phyloP scores from a whole-genome alignment of 2,113 vertebrate species.

The Macroglossus sobrinus region DNA sequence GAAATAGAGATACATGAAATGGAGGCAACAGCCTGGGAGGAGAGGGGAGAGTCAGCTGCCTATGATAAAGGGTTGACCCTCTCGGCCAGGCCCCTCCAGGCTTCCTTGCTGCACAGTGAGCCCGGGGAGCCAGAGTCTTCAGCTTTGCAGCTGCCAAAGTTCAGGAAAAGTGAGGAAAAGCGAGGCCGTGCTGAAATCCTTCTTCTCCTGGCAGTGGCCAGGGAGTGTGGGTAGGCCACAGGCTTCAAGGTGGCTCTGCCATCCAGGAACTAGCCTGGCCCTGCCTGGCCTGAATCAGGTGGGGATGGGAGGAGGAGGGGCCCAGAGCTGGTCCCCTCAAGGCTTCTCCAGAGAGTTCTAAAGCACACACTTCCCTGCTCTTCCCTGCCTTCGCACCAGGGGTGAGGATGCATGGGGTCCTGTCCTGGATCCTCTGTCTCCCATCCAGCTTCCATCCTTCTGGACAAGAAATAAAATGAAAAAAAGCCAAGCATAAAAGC shows the following conservation, averaged over 20 bases:
- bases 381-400: background rate
- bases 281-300: background rate
- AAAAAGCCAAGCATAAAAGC: background rate
- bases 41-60: background rate
- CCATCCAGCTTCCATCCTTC: background rate
- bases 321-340: background rate
- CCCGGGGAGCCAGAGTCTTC: background rate
- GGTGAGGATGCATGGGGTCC: background rate
- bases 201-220: background rate
- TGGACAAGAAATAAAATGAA: background rate
- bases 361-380: background rate
- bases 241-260: background rate
- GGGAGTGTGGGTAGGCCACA: background rate
- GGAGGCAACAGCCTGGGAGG: background rate
- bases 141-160: background rate
- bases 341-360: background rate
- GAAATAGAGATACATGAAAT: background rate
- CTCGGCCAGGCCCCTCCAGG: background rate
- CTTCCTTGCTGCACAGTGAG: background rate
- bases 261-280: background rate
- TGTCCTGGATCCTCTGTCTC: background rate
- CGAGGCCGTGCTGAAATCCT: background rate
- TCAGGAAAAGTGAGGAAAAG: background rate
- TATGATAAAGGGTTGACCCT: background rate
- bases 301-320: background rate